Percentiles rank a stretch among this genome's conserved stretches.
phyloP scores from a whole-genome alignment of 2,797 vertebrate genomes.

The Rhodeus uyekii region DNA sequence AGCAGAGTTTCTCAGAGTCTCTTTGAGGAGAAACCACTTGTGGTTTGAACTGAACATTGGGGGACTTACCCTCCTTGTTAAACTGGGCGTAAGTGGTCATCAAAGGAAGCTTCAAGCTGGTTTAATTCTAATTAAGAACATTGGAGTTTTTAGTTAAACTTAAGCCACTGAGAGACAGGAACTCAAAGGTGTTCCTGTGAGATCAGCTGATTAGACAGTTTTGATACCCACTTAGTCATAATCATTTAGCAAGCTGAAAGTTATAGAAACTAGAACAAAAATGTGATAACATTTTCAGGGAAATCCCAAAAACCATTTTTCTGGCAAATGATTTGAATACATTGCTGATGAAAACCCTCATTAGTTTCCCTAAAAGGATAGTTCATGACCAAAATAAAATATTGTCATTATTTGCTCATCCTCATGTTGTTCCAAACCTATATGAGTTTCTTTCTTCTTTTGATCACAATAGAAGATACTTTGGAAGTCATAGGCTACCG shows the following conservation, averaged over 20 bases:
- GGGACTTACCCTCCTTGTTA: background rate
- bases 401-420: no score
- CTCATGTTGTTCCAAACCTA: no score
- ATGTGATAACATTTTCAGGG: background rate
- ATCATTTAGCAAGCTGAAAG: conserved; percentile 10
- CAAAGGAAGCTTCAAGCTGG: background rate
- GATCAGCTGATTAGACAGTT: conserved; percentile 25
- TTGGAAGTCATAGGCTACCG: no score
- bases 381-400: no score
- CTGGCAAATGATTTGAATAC: conserved; percentile 5
- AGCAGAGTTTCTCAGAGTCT: background rate
- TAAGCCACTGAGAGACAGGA: background rate
- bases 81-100: background rate
- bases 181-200: background rate
- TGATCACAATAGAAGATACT: no score
- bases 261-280: background rate
- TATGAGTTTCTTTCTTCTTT: no score
- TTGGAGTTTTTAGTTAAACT: background rate
- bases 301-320: conserved; percentile 25
- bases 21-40: background rate
- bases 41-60: background rate
- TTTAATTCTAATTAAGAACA: conserved; percentile 5
- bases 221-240: background rate
- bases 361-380: background rate
- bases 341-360: background rate